Evolutionary conservation across 2,888 invertebrate genomes (phyloP).

Genomic region (Morinoia aosen): DNA sequence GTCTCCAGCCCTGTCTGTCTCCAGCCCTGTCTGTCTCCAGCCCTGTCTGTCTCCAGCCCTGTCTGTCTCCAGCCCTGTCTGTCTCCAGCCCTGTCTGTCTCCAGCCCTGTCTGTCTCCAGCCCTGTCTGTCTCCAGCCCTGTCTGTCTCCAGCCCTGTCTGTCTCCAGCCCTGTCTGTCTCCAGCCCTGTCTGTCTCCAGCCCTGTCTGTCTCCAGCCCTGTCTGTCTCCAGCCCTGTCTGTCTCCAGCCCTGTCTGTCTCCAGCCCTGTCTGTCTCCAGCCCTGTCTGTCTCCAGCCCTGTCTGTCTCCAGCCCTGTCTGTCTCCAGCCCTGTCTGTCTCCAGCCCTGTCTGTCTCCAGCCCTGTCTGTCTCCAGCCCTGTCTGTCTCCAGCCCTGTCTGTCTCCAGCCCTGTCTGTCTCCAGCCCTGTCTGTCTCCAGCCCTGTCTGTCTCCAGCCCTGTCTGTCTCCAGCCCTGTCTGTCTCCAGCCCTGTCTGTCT

Average conservation of each 20-base stretch:
- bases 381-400: too few species aligned
- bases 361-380: too few species aligned
- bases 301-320: too few species aligned
- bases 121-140: too few species aligned
- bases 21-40: neutral
- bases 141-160: too few species aligned
- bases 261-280: neutral
- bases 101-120: neutral
- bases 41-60: too few species aligned
- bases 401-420: neutral
- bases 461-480: too few species aligned
- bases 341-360: neutral
- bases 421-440: neutral
- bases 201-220: too few species aligned
- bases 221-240: too few species aligned
- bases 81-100: neutral
- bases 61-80: too few species aligned
- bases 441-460: too few species aligned
- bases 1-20: neutral
- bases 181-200: neutral
- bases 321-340: neutral
- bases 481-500: neutral
- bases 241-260: neutral
- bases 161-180: neutral
- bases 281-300: too few species aligned